Conservation (phyloP, 1,140 invertebrate genomes). For the Antheraea mylitta region DNA sequence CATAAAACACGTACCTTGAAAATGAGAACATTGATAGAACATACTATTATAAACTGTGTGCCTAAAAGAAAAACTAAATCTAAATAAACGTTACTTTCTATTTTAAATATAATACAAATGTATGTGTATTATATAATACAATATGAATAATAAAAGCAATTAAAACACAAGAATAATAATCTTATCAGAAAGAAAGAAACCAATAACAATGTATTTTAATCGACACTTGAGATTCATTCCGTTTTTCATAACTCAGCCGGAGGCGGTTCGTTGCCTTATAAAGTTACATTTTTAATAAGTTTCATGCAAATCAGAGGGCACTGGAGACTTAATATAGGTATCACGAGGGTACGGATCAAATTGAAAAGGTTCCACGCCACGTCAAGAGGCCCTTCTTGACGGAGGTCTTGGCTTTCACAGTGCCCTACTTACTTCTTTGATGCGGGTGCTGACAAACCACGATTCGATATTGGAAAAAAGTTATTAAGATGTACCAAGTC, state of each 20-base stretch:
- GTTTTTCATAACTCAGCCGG: constrained; percentile 35
- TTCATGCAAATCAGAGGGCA: constrained; percentile 65
- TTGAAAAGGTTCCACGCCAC: constrained; percentile 62
- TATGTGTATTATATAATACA: neutral
- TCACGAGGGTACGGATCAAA: constrained; percentile 56
- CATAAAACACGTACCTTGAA: no score
- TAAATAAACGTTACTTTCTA: no score
- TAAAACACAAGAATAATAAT: constrained; percentile 6
- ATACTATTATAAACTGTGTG: no score
- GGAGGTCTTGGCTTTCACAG: constrained; percentile 62
- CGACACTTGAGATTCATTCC: constrained; percentile 35
- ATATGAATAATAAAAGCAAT: neutral
- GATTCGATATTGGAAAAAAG: constrained; percentile 43
- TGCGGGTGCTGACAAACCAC: constrained; percentile 51
- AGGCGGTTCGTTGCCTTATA: constrained; percentile 25
- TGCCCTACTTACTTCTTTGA: constrained; percentile 54
- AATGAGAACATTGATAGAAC: no score
- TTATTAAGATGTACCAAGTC: constrained; percentile 15
- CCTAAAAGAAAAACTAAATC: no score
- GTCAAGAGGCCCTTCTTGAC: constrained; percentile 65
- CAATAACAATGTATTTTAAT: constrained; percentile 30
- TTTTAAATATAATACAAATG: no score
- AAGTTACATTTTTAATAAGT: constrained; percentile 66
- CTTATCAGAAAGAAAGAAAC: constrained; percentile 1
- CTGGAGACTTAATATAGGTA: constrained; percentile 66